Conservation (phyloP, 2,113 vertebrate species). For the Carassius gibelio region DNA sequence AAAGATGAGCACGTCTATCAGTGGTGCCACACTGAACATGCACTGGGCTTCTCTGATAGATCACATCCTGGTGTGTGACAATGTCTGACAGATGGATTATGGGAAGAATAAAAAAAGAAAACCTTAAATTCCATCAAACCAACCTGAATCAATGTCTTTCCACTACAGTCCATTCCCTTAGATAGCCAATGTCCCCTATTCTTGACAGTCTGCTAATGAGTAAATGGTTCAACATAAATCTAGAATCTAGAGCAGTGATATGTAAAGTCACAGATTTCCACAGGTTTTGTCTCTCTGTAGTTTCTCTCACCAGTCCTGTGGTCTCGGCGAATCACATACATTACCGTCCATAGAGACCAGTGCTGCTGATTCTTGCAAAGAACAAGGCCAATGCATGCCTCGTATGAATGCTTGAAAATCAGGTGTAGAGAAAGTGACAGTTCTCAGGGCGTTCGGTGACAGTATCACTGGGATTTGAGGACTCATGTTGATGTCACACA, state of each 20-base stretch:
- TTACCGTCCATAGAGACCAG: not conserved
- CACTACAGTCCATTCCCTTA: not conserved
- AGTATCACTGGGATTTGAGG: not conserved
- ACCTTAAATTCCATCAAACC: not conserved
- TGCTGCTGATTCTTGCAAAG: not conserved
- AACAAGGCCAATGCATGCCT: not conserved
- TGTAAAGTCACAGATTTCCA: not conserved
- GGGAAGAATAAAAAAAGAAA: no score
- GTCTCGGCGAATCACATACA: not conserved
- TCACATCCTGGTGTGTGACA: not conserved
- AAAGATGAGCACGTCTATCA: not conserved
- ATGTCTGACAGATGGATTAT: no score
- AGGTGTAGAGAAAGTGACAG: no score
- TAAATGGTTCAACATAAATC: not conserved
- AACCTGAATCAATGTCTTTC: not conserved
- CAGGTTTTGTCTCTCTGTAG: not conserved
- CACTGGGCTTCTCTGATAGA: not conserved
- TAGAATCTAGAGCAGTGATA: not conserved
- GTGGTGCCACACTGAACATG: not conserved
- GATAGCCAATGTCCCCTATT: not conserved
- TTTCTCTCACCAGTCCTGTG: not conserved
- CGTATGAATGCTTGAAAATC: not conserved
- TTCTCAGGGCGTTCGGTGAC: not conserved
- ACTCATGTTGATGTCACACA: not conserved
- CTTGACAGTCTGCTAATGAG: not conserved